These are phyloP conservation scores for Typhlichthys subterraneus DNA, from an alignment of 2,797 vertebrate species.

Conservation along the genomic window DNA sequence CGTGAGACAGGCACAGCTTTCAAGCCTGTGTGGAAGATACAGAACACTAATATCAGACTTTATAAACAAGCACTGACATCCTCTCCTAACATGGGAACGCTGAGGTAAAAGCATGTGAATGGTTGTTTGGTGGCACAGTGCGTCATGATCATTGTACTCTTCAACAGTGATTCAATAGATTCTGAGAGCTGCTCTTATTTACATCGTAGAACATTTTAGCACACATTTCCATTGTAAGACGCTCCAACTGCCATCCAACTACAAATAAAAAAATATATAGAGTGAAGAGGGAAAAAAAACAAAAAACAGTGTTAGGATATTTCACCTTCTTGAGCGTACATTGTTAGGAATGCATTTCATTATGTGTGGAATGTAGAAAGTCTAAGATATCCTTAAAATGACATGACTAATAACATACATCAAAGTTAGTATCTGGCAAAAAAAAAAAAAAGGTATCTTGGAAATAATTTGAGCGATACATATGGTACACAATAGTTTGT, in stretches of 20 bases:
- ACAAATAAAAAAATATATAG: no score
- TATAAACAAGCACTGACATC: constrained; percentile 58
- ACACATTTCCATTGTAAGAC: not conserved
- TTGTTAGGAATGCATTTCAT: constrained; percentile 56
- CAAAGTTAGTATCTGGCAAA: constrained; percentile 22
- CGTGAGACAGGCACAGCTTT: constrained; percentile 72
- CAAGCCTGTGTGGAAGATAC: constrained; percentile 62
- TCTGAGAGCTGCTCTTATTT: constrained; percentile 63
- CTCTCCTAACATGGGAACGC: constrained; percentile 65
- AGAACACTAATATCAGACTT: constrained; percentile 59
- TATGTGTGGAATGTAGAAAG: constrained; percentile 65
- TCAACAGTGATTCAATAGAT: constrained; percentile 36
- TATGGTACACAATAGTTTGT: constrained; percentile 44
- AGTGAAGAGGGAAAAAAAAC: constrained; percentile 17
- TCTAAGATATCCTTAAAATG: constrained; percentile 24
- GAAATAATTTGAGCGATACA: constrained; percentile 28
- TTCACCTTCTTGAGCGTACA: constrained; percentile 40
- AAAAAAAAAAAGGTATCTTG: constrained; percentile 25
- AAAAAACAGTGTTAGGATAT: constrained; percentile 64
- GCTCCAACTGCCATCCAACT: no score
- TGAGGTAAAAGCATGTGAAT: constrained; percentile 64
- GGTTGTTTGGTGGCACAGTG: constrained; percentile 49
- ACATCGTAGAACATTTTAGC: constrained; percentile 39
- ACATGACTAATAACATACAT: constrained; percentile 25
- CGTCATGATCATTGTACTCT: constrained; percentile 43